Conservation (phyloP, 1,140 invertebrate genomes). For the Lepidurus apus region DNA sequence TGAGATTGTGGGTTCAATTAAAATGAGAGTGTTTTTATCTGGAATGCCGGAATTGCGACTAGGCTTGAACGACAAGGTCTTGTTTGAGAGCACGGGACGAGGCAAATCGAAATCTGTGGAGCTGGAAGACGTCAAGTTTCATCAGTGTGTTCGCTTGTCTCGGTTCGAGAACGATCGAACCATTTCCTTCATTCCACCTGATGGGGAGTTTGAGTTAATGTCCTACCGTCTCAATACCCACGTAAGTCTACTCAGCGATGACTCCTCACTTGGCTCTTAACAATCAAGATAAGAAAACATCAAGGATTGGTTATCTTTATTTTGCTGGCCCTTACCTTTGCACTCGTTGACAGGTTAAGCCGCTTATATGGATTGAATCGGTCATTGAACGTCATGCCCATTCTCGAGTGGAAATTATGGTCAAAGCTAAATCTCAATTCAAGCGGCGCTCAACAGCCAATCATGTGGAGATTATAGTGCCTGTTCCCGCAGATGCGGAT, state of each 20-base stretch:
- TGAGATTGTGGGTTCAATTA: constrained; percentile 98
- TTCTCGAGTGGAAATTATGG: constrained; percentile 98
- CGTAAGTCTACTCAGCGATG: constrained; percentile 52
- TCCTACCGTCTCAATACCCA: constrained; percentile 96
- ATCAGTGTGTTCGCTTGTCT: constrained; percentile 96
- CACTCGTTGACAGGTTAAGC: constrained; percentile 65
- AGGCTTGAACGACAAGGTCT: constrained; percentile 97
- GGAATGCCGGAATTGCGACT: constrained; percentile 99
- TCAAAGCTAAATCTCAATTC: constrained; percentile 98
- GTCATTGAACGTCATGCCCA: constrained; percentile 98
- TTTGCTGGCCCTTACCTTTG: constrained; percentile 24
- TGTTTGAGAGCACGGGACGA: constrained; percentile 95
- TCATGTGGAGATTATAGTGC: constrained; percentile 98
- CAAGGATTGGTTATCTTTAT: constrained; percentile 25
- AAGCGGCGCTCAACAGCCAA: constrained; percentile 97
- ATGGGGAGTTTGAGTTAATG: constrained; percentile 99
- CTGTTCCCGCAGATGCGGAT: constrained; percentile 96
- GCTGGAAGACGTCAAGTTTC: constrained; percentile 98
- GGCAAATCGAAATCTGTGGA: constrained; percentile 99
- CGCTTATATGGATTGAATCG: constrained; percentile 99
- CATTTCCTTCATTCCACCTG: constrained; percentile 98
- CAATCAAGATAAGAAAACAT: neutral
- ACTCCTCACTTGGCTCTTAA: neutral
- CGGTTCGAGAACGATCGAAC: constrained; percentile 98
- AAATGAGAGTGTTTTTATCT: constrained; percentile 97